Base-by-base conservation (phyloP, 1,140 invertebrate genomes). In the Popillia japonica region DNA sequence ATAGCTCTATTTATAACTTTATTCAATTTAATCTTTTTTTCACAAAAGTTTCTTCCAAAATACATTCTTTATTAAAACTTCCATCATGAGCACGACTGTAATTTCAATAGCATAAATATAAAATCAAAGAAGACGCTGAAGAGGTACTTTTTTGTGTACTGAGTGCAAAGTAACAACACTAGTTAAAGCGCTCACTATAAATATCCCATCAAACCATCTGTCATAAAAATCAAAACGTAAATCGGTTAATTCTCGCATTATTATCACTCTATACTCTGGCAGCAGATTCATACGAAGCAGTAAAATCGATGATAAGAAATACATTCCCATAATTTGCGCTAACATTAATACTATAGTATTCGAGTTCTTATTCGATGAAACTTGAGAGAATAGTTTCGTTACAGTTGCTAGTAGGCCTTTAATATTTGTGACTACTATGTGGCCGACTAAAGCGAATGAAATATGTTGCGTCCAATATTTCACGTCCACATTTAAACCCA, bases 301-400 rank as follows among this genome's bases (percentile, higher is more conserved):
- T 14, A 99, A 89, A 0, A 99, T 98, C 20, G 96, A 98, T 0
- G 98, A 99, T 40, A 99, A 96, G 89, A 99, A 99, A 87, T 99
- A 99, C 98, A 99, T 99, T n/a, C 98, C 98, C 98, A 99, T 99
- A 81, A 99, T 96, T 90, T 99, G 97, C 17, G 98, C 98, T n/a
- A 99, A 89, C 79, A 98, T 93, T 34, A 99, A 87, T 4, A 99
- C 98, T 82, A 99, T 99, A 55, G 99, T 95, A 86, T 99, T 99
- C 27, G 98, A 99, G 23, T 97, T 99, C 89, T 99, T 99, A 79
- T 95, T 98, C 81, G 97, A 99, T n/a, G 98, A 99, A 84, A 99
- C 98, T 82, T 98, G 97, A 89, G 99, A 99, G 89, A 99, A 99
- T 88, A 99, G 99, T 11, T 76, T 76, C 17, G 42, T 76, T 55